Conservation (phyloP, 2,797 vertebrate species). For the Syngnathus acus region DNA sequence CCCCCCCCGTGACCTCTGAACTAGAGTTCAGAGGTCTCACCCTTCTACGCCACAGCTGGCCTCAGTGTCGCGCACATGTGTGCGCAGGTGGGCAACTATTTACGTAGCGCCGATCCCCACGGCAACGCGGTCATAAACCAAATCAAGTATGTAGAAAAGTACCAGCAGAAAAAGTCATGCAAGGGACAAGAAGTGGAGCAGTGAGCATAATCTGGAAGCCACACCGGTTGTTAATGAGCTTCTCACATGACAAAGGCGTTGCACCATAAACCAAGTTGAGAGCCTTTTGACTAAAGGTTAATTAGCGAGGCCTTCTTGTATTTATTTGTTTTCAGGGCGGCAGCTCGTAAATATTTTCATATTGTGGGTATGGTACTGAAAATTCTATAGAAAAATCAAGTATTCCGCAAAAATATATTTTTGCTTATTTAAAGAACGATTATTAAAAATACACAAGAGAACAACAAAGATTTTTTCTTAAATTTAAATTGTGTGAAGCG, state of each 20-base stretch:
- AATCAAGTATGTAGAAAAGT: not conserved
- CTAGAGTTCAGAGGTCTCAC: conserved; percentile 41
- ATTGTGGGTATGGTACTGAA: not conserved
- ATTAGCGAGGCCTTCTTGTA: conserved; percentile 35
- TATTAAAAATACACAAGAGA: too few species aligned
- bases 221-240: not conserved
- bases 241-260: not conserved
- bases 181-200: too few species aligned
- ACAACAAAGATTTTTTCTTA: too few species aligned
- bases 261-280: not conserved
- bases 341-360: not conserved
- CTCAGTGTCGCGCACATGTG: conserved; percentile 15
- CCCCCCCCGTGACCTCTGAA: conserved; percentile 49
- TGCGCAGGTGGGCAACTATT: not conserved
- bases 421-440: too few species aligned
- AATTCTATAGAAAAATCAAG: too few species aligned
- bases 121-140: not conserved
- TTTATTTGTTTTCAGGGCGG: not conserved
- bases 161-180: too few species aligned
- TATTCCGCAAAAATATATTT: too few species aligned
- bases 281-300: conserved; percentile 38
- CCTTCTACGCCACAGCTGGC: conserved; percentile 50
- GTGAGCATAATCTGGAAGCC: not conserved
- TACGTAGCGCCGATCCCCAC: not conserved
- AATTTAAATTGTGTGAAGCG: too few species aligned